Evolutionary conservation across 2,797 vertebrate genomes (phyloP), one percentile per base, ranked within the genome.

Genomic region (Enteromius fasciolatus): DNA sequence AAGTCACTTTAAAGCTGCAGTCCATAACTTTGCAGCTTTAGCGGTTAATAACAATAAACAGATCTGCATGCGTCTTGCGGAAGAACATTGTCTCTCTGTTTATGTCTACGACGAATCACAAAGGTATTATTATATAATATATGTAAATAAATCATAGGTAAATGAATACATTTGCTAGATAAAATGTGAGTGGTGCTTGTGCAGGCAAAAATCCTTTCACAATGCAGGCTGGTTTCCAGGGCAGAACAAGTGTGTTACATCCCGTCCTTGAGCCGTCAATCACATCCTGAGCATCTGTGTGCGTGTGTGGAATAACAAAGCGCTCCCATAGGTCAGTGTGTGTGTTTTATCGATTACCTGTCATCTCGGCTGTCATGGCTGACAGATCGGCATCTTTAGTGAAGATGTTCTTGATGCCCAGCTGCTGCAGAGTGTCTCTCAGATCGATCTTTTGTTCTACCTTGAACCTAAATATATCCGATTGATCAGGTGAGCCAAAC

Each of bases 381-480:
- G 97, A 98, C 87, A 99, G 96, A 91, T 99, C 97, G 61, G 98
- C 97, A 50, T 95, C 91, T 79, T 90, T 95, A 83, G 90, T 94
- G 91, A 99, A 99, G 89, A 99, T 93, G 88, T 96, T 96, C 63
- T 93, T 96, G 86, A 99, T 94, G 89, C 98, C 97, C 17, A 99
- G 94, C 72, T 94, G 92, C 92, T 96, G 95, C 91, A 99, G 93
- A 64, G 90, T 91, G 74, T 94, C 95, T 87, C 93, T 97, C 92
- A 99, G 92, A 91, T 99, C 97, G 72, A 97, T 93, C 90, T 94
- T 97, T 90, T 99, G 97, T 87, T 98, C 97, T 85, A 99, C 95
- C 86, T 97, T 97, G 89, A 99, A 99, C 91, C 98, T 99, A 72
- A 63, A 5, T 15, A 5, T 8, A 20, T 11, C 0, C 6, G 5